Percentiles rank a stretch among this genome's conserved stretches.
Evolutionary conservation across 2,888 invertebrate genomes (phyloP).

Genomic region (Noctua janthina): DNA sequence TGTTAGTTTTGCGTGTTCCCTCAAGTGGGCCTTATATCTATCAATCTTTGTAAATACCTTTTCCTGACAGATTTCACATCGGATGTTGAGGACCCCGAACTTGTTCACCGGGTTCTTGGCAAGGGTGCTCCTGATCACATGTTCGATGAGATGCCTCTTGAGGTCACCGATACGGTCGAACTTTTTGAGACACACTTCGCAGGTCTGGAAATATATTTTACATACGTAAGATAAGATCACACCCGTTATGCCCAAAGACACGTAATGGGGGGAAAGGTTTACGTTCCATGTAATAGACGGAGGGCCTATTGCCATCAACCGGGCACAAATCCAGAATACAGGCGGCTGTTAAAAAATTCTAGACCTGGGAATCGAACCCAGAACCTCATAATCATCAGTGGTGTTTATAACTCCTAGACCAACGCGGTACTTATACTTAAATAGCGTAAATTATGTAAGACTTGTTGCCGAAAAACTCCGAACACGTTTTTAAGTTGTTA

Average conservation of each 20-base stretch:
- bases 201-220: constrained; percentile 76
- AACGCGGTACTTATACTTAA: background rate
- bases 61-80: constrained; percentile 82
- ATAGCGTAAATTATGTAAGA: background rate
- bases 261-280: background rate
- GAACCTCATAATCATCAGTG: background rate
- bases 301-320: background rate
- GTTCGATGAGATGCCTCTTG: constrained; percentile 88
- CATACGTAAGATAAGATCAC: background rate
- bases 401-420: background rate
- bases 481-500: constrained; percentile 11
- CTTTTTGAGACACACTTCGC: constrained; percentile 83
- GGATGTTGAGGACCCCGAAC: constrained; percentile 80
- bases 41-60: constrained; percentile 83
- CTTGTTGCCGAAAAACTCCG: background rate
- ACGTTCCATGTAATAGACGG: too few species aligned
- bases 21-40: constrained; percentile 86
- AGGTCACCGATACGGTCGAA: constrained; percentile 86
- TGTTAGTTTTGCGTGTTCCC: constrained; percentile 87
- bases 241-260: background rate
- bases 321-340: background rate
- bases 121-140: constrained; percentile 83
- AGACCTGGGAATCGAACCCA: background rate
- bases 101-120: constrained; percentile 81
- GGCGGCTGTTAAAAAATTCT: background rate